A percentile compares a stretch with the other conserved stretches of the same genome.
These are phyloP conservation scores for Pachycephus smyrnensis DNA, from an alignment of 2,888 invertebrate species.

Conservation along the genomic window DNA sequence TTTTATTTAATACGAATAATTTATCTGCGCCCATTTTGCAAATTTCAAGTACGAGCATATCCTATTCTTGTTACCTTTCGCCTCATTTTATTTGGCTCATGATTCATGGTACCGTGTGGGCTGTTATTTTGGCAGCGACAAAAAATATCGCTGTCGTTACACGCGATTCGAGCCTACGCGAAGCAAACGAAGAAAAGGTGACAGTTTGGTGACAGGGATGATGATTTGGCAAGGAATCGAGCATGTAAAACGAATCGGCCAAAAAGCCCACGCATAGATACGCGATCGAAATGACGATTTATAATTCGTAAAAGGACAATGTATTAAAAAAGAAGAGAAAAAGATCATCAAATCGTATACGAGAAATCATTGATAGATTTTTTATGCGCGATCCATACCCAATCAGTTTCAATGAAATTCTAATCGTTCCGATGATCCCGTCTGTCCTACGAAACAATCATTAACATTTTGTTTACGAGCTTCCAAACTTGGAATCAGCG, in stretches of 20 bases:
- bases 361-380: background rate
- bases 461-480: background rate
- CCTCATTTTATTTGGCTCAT: background rate
- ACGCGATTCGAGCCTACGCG: background rate
- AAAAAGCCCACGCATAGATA: background rate
- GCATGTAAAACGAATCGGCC: background rate
- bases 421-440: background rate
- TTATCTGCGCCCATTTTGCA: background rate
- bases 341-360: background rate
- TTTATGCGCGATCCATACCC: background rate
- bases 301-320: conserved; percentile 31
- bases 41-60: background rate
- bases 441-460: background rate
- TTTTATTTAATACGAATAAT: too few species aligned
- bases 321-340: background rate
- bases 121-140: background rate
- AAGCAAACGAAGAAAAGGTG: background rate
- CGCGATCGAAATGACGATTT: conserved; percentile 38
- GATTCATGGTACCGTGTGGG: background rate
- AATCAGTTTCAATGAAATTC: background rate
- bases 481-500: background rate
- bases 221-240: background rate
- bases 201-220: background rate
- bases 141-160: background rate
- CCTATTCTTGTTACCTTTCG: background rate